Conservation (phyloP, 2,888 invertebrate genomes). For the Drosophila diplacantha region DNA sequence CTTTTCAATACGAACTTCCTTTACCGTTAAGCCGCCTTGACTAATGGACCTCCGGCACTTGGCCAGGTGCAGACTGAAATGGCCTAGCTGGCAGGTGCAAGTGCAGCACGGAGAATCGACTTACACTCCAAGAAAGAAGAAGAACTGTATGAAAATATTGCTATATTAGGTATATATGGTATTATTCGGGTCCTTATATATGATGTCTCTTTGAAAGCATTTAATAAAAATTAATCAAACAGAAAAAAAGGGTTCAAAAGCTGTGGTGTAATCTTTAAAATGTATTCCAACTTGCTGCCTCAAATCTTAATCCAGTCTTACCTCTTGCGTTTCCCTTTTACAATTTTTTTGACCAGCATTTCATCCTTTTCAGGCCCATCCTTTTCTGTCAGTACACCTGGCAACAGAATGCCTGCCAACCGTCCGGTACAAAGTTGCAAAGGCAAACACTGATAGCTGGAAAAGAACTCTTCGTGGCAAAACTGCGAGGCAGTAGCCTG, state of each 20-base stretch:
- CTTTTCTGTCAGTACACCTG: constrained; percentile 1
- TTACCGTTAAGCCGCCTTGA: constrained; percentile 31
- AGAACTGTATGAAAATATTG: not conserved
- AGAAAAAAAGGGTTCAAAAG: too few species aligned
- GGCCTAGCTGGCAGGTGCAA: constrained; percentile 26
- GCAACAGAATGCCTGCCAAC: constrained; percentile 24
- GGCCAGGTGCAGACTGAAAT: constrained; percentile 36
- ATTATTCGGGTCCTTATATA: not conserved
- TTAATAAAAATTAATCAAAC: not conserved
- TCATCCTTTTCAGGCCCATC: not conserved
- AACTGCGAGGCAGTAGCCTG: not conserved
- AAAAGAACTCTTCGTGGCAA: not conserved
- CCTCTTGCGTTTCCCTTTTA: too few species aligned
- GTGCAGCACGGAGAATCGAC: constrained; percentile 11
- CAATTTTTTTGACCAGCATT: too few species aligned
- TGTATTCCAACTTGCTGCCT: not conserved
- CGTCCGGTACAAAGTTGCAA: constrained; percentile 8
- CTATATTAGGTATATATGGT: not conserved
- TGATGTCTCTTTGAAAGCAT: not conserved
- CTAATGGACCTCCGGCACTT: constrained; percentile 29
- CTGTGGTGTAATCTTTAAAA: not conserved
- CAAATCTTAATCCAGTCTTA: not conserved
- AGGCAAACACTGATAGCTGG: not conserved
- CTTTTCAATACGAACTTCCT: constrained; percentile 18
- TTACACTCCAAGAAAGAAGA: not conserved